phyloP scores from a whole-genome alignment of 2,113 vertebrate species.

The Oreocharis arfaki region DNA sequence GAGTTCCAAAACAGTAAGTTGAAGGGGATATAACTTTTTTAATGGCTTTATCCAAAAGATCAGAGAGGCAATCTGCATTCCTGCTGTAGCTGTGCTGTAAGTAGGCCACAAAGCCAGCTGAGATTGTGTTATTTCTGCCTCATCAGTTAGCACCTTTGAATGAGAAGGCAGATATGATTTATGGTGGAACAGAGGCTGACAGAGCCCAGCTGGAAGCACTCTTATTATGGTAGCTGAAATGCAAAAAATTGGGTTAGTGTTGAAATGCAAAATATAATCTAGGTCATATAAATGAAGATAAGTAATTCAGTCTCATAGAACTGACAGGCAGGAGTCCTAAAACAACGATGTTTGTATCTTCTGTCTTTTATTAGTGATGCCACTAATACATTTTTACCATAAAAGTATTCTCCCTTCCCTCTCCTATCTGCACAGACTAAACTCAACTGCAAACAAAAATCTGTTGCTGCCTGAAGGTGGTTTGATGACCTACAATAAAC shows the following conservation, averaged over 20 bases:
- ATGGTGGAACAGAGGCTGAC: constrained; percentile 62
- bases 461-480: not conserved
- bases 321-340: not conserved
- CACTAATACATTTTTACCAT: not conserved
- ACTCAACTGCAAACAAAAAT: not conserved
- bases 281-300: constrained; percentile 38
- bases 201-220: constrained; percentile 54
- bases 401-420: not conserved
- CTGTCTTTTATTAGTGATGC: not conserved
- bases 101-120: constrained; percentile 57
- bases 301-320: constrained; percentile 38
- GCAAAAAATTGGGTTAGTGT: constrained; percentile 67
- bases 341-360: not conserved
- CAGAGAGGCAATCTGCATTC: constrained; percentile 2
- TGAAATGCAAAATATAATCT: constrained; percentile 67
- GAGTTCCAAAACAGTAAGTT: not conserved
- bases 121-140: constrained; percentile 64
- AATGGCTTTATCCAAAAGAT: constrained; percentile 2
- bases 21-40: not conserved
- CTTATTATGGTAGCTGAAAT: constrained; percentile 42
- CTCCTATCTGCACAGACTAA: not conserved
- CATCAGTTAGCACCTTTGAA: constrained; percentile 61
- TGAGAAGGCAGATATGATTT: constrained; percentile 69
- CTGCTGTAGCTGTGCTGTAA: not conserved
- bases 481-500: not conserved